phyloP scores from a whole-genome alignment of 2,888 invertebrate genomes.

The Geotrupes spiniger region DNA sequence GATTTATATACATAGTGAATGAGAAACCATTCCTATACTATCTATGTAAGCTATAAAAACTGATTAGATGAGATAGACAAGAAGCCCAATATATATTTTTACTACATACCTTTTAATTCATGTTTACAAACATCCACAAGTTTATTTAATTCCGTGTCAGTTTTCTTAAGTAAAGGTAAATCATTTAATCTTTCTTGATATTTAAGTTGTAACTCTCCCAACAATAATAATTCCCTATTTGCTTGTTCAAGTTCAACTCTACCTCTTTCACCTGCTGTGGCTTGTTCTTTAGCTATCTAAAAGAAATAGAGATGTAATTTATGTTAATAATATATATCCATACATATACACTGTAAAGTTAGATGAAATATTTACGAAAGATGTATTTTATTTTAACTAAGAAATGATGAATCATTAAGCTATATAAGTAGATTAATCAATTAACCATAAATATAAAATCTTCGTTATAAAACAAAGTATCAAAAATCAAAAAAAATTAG shows the following conservation, averaged over 20 bases:
- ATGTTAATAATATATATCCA: too few relatives aligned
- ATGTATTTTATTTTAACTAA: too few relatives aligned
- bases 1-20: too few relatives aligned
- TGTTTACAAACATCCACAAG: conserved; percentile 52
- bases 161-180: conserved; percentile 48
- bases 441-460: too few relatives aligned
- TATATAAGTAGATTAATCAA: too few relatives aligned
- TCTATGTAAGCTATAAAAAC: too few relatives aligned
- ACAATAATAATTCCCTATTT: conserved; percentile 56
- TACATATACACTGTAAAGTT: background rate
- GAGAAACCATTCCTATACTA: too few relatives aligned
- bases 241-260: conserved; percentile 55
- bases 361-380: too few relatives aligned
- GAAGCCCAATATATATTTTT: background rate
- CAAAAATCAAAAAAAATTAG: too few relatives aligned
- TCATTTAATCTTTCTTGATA: conserved; percentile 55
- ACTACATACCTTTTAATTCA: conserved; percentile 51
- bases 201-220: conserved; percentile 58
- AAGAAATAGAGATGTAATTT: conserved; percentile 19
- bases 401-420: too few relatives aligned
- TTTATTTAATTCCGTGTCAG: conserved; percentile 50
- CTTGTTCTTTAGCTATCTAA: conserved; percentile 47
- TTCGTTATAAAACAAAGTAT: too few relatives aligned
- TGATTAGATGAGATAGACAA: too few relatives aligned
- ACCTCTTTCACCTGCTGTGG: conserved; percentile 51